Base-by-base conservation (phyloP, 2,888 invertebrate species). In the Eucriotettix oculatus region DNA sequence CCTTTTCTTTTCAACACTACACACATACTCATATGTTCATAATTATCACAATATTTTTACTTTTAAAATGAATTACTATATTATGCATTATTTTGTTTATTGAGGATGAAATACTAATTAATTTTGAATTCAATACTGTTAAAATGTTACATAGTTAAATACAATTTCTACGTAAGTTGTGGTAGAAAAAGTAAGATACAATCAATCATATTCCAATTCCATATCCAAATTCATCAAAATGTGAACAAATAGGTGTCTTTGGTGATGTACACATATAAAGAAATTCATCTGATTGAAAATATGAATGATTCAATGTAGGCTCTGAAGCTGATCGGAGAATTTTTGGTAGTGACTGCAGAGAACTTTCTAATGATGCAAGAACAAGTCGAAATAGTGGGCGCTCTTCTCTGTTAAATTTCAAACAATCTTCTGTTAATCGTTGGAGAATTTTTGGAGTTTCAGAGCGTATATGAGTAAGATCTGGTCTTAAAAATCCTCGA, bases 391-490 rank as follows among this genome's bases (percentile, higher is more conserved):
- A 98, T 59, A 93, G 80, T 2, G 97, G 97, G 60, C 99, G 79
- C 59, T 89, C 88, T 61, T 90, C 90, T 63, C 91, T 79, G 66
- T 84, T 83, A 73, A 87, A 91, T 72, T 89, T 86, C 67, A 96
- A 89, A 76, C 97, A 97, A 73, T 94, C 90, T 73, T 91, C 89
- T 65, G 90, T 83, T 42, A 98, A 80, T 40, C 91, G 83, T 68
- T 86, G 85, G 60, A 99, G 77, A n/a, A 89, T 87, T 71, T 92
- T 91, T 1, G 99, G 97, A 12, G 91, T 90, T 74, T 98, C 97
- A 16, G 86, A 83, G 0, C 96, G 82, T 53, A 90, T 75, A 65
- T 87, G 84, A 52, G 83, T 82, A 66, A 89, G 78, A 73, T 98
- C 96, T 0, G 97, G 96, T 59, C 86, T 80, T 58, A 99, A 77